Evolutionary conservation across 1,140 invertebrate genomes (phyloP), one percentile per base, ranked within the genome.

Genomic region (Hypothenemus hampei): DNA sequence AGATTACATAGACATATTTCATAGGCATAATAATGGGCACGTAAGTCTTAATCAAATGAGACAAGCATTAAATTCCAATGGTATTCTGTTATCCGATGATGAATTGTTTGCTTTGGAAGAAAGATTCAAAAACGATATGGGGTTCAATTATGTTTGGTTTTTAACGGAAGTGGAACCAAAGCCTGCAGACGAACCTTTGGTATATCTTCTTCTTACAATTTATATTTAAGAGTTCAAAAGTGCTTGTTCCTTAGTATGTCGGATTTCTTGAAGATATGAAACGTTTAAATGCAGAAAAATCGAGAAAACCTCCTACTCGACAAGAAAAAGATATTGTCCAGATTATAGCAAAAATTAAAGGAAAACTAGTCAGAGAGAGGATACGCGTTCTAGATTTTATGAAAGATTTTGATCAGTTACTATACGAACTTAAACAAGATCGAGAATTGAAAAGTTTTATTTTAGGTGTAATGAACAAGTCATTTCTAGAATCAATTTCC

Each of bases 281-380:
- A 21, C 57, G 39, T 43, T 40, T 76, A 0, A 73, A 74, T 43
- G 57, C 65, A 4, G 65, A 68, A 11, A 67, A 58, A 49, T 48
- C 47, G 11, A 46, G 58, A 26, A 50, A 62, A 37, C 60, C 65
- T 56, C 56, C 66, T 2, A 60, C 56, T 5, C 53, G 65, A 18
- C 60, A 66, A 8, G 76, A 85, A 62, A 79, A 77, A 24, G 77
- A 83, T 60, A 84, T 86, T 36, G 77, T 84, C 31, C 70, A 78
- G 46, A 80, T 86, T 44, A 71, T 87, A 11, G 82, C 84, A 4
- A 84, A 83, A 68, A 81, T 84, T 52, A 87, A 85, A 66, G 77
- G 79, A n/a, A 81, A 83, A 72, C 77, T 83, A 18, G 77, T 84
- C 1, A 75, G 80, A 35, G 82, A 84, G 57, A 74, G 82, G 20